Percentiles rank a stretch among this genome's conserved stretches.
Conservation (phyloP, 2,888 invertebrate genomes). For the Hypercompe scribonia region DNA sequence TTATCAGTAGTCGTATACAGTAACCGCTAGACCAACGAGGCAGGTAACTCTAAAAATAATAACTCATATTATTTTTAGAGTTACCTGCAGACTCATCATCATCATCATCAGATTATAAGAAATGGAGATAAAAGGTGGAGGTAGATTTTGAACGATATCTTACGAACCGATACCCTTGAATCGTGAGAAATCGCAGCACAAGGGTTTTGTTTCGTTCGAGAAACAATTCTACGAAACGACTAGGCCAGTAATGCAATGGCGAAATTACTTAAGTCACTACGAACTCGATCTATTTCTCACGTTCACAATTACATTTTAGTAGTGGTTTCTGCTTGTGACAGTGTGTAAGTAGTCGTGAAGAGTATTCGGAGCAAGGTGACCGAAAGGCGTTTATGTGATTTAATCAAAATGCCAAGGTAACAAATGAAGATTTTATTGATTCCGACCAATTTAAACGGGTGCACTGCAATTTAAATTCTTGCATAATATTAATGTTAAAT, state of each 20-base stretch:
- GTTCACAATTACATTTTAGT: conserved; percentile 6
- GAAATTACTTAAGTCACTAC: conserved; percentile 1
- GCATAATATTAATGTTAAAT: conserved; percentile 7
- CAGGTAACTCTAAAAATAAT: too few relatives aligned
- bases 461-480: conserved; percentile 4
- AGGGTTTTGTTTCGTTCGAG: not conserved
- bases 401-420: conserved; percentile 37
- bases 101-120: not conserved
- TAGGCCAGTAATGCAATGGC: not conserved
- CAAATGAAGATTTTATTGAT: conserved; percentile 14
- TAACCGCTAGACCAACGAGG: too few relatives aligned
- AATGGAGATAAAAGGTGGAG: not conserved
- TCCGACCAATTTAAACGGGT: conserved; percentile 4
- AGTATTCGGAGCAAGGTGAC: conserved; percentile 34
- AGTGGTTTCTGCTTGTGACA: conserved; percentile 8
- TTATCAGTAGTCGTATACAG: too few relatives aligned
- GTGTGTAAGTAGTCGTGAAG: not conserved
- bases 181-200: not conserved
- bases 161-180: not conserved
- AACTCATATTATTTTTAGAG: too few relatives aligned
- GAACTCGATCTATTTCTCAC: conserved; percentile 21
- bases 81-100: too few relatives aligned
- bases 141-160: not conserved
- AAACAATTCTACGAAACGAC: not conserved
- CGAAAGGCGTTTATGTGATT: conserved; percentile 23